phyloP scores from a whole-genome alignment of 2,797 vertebrate genomes.

The Cryptoprocta ferox region DNA sequence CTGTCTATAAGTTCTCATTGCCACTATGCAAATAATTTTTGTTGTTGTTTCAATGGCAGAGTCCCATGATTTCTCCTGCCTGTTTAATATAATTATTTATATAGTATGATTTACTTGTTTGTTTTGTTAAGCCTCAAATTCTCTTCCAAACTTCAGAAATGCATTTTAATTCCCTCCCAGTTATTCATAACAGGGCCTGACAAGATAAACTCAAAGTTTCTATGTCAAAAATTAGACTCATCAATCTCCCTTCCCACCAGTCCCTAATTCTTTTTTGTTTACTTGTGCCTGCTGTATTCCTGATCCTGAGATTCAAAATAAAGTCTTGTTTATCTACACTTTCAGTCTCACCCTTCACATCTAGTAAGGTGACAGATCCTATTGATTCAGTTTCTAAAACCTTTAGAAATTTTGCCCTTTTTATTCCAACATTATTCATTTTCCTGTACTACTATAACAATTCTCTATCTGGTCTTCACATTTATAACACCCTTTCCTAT shows the following conservation, averaged over 20 bases:
- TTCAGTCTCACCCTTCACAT: background rate
- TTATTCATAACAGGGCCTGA: background rate
- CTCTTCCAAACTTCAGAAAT: background rate
- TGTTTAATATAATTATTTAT: background rate
- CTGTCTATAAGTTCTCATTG: background rate
- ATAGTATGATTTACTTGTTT: too few species aligned
- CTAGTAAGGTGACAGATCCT: background rate
- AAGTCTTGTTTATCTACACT: background rate
- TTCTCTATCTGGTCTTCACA: background rate
- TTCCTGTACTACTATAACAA: background rate
- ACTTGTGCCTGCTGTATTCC: background rate
- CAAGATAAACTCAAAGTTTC: background rate
- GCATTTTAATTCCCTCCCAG: background rate
- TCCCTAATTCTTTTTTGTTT: background rate
- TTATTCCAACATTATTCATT: background rate
- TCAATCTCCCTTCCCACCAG: fast-evolving
- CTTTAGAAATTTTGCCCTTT: background rate
- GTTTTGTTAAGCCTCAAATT: background rate
- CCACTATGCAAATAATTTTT: background rate
- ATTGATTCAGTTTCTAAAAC: background rate
- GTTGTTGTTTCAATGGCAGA: too few species aligned
- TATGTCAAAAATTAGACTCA: background rate
- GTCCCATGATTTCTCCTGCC: too few species aligned
- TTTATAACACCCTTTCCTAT: background rate
- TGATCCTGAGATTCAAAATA: background rate